Conservation (phyloP, 2,797 vertebrate species). For the Mycteria americana region DNA sequence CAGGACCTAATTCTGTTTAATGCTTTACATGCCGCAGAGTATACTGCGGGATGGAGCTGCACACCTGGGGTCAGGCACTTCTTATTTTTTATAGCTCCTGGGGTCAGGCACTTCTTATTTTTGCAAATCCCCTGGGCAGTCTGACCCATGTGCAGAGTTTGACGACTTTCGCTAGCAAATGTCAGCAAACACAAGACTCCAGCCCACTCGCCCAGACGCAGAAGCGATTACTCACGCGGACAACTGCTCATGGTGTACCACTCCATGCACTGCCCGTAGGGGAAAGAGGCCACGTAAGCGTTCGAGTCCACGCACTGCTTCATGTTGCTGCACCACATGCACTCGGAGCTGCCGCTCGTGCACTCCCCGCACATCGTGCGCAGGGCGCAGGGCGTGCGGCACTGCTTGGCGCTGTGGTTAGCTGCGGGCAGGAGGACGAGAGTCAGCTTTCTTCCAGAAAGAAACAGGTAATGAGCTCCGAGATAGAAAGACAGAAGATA, state of each 20-base stretch:
- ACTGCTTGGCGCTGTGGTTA: constrained; percentile 97
- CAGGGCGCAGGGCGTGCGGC: constrained; percentile 90
- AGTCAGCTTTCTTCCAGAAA: not conserved
- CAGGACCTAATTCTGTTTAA: not conserved
- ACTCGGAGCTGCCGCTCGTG: constrained; percentile 94
- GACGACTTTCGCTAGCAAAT: rapidly evolving
- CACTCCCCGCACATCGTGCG: constrained; percentile 87
- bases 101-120: not conserved
- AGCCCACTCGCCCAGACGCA: rapidly evolving
- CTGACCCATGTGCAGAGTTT: rapidly evolving
- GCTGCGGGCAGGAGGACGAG: constrained; percentile 66
- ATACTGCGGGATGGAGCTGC: not conserved
- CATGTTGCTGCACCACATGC: constrained; percentile 99
- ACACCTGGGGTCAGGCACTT: too few species aligned
- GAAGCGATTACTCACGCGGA: constrained; percentile 82
- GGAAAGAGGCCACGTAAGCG: constrained; percentile 96
- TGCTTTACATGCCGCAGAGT: rapidly evolving
- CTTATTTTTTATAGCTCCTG: not conserved
- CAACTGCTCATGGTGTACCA: constrained; percentile 97
- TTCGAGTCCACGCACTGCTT: constrained; percentile 98
- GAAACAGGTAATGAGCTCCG: rapidly evolving
- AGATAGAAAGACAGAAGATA: not conserved
- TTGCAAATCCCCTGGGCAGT: not conserved
- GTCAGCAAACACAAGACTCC: rapidly evolving
- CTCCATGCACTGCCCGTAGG: constrained; percentile 97